Base-by-base conservation (phyloP, 2,888 invertebrate species). In the Punctoribates punctum region DNA sequence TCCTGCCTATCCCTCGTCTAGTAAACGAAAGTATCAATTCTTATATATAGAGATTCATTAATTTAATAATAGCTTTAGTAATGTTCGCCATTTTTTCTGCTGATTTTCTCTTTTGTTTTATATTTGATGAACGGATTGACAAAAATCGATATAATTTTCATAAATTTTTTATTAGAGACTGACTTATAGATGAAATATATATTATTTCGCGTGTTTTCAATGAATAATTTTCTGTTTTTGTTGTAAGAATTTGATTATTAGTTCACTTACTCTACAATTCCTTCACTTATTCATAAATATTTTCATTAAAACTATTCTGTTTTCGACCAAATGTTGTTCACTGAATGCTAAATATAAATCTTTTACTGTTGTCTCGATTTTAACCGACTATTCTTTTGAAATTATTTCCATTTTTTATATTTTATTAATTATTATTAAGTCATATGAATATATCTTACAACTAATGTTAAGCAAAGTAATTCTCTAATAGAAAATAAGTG, bases 151-250 rank as follows among this genome's bases (percentile, higher is more conserved):
- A 20, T 5, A 54, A 9, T 48, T 48, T 48, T 13, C 48, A 54
- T 54, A 20, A 54, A 54, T 54, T 54, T 54, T 54, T 54, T 20
- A 54, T 54, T 20, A 54, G 20, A 6, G n/a, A n/a, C n/a, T n/a
- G n/a, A n/a, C n/a, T 54, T 54, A n/a, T n/a, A n/a, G n/a, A n/a
- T n/a, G 5, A 5, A 54, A 54, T 20, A 54, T 20, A 54, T 54
- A 20, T 54, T 54, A 54, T 54, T 54, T 54, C 9, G 54, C 54
- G 54, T 54, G 54, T 54, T 54, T 20, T 54, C 54, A 6, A 54
- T 20, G 54, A n/a, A 54, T 20, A 20, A 20, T 6, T 20, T 15
- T 54, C 9, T 54, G 5, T 15, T 13, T 48, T 34, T 34, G 4
- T 34, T 34, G 8, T 8, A 34, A 6, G 5, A 34, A 4, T 34